Percentiles rank a stretch among this genome's conserved stretches.
These are phyloP conservation scores for Anthopleura sola DNA, from an alignment of 64 coral and sea anemone species.

Conservation along the genomic window DNA sequence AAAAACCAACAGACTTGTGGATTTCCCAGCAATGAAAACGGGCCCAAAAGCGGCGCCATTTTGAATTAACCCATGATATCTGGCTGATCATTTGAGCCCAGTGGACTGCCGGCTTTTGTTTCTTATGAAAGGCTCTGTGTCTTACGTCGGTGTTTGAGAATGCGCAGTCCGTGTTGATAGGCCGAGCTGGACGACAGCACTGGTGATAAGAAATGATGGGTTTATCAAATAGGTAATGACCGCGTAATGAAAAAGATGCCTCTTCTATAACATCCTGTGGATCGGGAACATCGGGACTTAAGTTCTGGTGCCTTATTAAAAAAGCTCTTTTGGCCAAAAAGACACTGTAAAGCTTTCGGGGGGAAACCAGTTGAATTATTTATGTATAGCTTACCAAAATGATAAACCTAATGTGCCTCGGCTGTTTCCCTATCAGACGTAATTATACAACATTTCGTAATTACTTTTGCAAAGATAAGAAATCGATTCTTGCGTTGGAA, in stretches of 20 bases:
- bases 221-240: conserved; percentile 3
- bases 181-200: neutral
- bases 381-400: neutral
- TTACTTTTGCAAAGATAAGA: conserved; percentile 6
- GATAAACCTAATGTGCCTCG: neutral
- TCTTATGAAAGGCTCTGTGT: conserved; percentile 12
- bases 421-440: neutral
- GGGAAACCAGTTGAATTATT: neutral
- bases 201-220: neutral
- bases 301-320: neutral
- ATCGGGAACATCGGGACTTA: neutral
- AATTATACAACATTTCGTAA: conserved; percentile 9
- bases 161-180: conserved; percentile 14
- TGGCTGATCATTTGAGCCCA: neutral
- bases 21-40: neutral
- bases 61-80: neutral
- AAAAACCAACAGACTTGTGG: neutral
- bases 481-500: neutral
- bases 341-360: neutral
- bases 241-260: neutral
- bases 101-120: conserved; percentile 16
- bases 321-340: neutral
- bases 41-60: conserved; percentile 11
- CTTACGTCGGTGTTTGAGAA: conserved; percentile 1
- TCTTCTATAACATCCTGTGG: neutral